phyloP scores from a whole-genome alignment of 2,113 vertebrate genomes.

The Syrrhaptes paradoxus region DNA sequence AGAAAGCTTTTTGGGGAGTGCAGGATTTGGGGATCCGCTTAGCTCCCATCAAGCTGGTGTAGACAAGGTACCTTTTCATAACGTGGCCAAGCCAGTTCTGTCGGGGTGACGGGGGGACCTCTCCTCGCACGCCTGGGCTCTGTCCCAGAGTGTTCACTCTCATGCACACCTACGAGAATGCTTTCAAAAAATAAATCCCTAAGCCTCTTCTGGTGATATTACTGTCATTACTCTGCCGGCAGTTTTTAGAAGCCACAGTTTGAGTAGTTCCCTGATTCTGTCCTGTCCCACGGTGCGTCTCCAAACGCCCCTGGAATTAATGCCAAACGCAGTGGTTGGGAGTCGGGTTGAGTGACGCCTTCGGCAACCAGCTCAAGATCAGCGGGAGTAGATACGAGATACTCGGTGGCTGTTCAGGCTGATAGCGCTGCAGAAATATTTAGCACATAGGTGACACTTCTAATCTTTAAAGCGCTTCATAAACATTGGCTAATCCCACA shows the following conservation, averaged over 20 bases:
- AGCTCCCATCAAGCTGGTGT: neutral
- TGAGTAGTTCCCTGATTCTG: neutral
- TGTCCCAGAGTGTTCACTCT: neutral
- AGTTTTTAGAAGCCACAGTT: neutral
- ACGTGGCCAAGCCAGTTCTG: neutral
- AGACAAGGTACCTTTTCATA: neutral
- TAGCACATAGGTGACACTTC: slow-evolving; percentile 54
- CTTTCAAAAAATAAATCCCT: neutral
- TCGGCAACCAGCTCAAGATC: neutral
- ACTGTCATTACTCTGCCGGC: neutral
- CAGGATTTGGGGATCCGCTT: neutral
- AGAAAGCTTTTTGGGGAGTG: neutral
- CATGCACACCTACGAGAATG: rapidly evolving
- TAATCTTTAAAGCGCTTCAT: slow-evolving; percentile 49
- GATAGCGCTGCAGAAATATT: slow-evolving; percentile 43
- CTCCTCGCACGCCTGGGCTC: rapidly evolving
- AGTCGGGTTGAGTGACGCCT: neutral
- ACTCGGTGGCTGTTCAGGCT: neutral
- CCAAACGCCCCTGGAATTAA: neutral
- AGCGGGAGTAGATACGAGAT: slow-evolving; percentile 19
- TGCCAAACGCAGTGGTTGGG: neutral
- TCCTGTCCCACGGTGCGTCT: neutral
- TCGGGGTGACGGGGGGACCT: neutral
- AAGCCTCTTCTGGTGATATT: neutral
- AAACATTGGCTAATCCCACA: slow-evolving; percentile 47